Conservation (phyloP, 2,797 vertebrate genomes). For the Anguilla obscura region DNA sequence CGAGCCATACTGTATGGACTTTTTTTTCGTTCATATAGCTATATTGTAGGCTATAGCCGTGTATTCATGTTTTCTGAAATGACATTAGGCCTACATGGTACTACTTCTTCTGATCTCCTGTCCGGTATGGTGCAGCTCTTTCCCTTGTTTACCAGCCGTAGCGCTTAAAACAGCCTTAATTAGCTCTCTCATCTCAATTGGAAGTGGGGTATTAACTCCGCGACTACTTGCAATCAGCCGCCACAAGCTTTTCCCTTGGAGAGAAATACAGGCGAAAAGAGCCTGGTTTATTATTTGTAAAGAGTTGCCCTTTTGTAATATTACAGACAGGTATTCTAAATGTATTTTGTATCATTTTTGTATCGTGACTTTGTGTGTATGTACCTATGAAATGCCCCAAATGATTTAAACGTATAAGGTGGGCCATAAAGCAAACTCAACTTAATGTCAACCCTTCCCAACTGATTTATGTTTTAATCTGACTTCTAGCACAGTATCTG, state of each 20-base stretch:
- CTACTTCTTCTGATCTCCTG: background rate
- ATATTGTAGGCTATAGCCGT: background rate
- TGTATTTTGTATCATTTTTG: background rate
- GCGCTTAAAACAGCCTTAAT: conserved; percentile 68
- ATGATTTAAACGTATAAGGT: background rate
- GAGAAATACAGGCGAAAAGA: conserved; percentile 5
- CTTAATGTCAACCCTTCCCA: conserved; percentile 21
- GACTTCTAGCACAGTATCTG: conserved; percentile 9
- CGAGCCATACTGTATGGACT: background rate
- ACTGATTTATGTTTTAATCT: conserved; percentile 15
- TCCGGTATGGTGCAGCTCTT: conserved; percentile 14
- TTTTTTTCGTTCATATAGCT: background rate
- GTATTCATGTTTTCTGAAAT: background rate
- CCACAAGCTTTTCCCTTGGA: conserved; percentile 7
- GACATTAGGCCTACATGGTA: background rate
- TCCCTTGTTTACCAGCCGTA: conserved; percentile 40
- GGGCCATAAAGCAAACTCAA: background rate
- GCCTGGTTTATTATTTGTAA: background rate
- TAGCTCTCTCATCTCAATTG: conserved; percentile 75
- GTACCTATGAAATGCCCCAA: background rate
- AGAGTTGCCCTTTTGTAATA: conserved; percentile 18
- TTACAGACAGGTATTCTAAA: background rate
- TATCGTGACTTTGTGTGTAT: background rate
- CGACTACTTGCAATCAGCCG: conserved; percentile 45
- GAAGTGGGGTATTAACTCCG: conserved; percentile 56